Conservation (phyloP, 2,888 invertebrate species). For the Drosophila histrio region DNA sequence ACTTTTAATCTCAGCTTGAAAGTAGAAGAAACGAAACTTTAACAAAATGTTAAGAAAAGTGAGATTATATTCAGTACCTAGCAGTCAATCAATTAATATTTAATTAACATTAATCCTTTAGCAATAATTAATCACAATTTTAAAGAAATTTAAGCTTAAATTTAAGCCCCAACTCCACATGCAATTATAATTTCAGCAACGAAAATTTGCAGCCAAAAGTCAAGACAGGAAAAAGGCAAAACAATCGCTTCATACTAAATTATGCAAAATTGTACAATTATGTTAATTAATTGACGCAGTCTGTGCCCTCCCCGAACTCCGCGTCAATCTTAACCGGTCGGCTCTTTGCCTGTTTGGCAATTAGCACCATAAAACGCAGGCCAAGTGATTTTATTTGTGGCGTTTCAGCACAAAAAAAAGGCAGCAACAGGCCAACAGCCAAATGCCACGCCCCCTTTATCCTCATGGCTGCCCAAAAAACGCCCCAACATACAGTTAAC, state of each 20-base stretch:
- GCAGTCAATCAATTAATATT: no score
- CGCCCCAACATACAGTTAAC: conserved; percentile 52
- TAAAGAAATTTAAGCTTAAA: background rate
- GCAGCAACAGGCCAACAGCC: conserved; percentile 8
- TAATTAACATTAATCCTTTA: background rate
- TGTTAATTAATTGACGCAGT: conserved; percentile 74
- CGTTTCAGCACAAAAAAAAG: conserved; percentile 37
- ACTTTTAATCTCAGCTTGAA: no score
- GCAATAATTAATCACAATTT: background rate
- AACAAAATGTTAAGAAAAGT: background rate
- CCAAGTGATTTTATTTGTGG: conserved; percentile 62
- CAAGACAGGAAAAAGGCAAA: conserved; percentile 12
- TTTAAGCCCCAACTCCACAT: background rate
- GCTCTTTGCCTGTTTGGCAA: conserved; percentile 51
- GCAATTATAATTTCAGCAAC: background rate
- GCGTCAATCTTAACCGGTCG: conserved; percentile 20
- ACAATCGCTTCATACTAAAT: conserved; percentile 52
- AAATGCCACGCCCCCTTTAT: conserved; percentile 27
- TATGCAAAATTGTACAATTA: conserved; percentile 79
- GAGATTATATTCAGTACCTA: background rate
- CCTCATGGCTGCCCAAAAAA: background rate
- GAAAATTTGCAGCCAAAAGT: background rate
- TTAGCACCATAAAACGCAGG: conserved; percentile 76
- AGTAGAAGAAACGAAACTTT: background rate
- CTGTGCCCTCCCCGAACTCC: conserved; percentile 4